These are phyloP conservation scores for Proisotoma minuta DNA, from an alignment of 2,888 invertebrate species.

Conservation along the genomic window DNA sequence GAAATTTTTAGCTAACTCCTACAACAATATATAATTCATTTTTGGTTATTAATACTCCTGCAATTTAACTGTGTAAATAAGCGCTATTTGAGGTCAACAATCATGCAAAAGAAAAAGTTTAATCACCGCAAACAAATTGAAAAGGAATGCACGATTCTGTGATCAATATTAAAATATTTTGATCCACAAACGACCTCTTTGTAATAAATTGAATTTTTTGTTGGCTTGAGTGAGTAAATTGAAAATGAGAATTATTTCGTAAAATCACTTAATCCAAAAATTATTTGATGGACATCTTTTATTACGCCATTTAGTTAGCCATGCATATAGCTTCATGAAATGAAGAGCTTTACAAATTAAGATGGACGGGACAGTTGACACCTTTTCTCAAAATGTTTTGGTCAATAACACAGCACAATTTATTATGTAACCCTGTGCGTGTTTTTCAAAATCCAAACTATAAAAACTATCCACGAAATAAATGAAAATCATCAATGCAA, in stretches of 20 bases:
- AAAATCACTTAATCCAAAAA: neutral
- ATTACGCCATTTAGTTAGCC: constrained; percentile 1
- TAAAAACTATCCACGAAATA: neutral
- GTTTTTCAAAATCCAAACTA: neutral
- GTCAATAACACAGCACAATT: neutral
- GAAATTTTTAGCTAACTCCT: neutral
- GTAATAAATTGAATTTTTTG: no score
- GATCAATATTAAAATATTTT: no score
- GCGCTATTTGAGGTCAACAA: no score
- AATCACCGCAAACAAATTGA: no score
- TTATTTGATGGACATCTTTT: neutral
- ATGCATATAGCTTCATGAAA: neutral
- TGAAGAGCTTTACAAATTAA: neutral
- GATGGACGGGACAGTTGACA: neutral
- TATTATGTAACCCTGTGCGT: neutral
- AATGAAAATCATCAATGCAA: neutral
- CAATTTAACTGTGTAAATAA: no score
- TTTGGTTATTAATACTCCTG: neutral
- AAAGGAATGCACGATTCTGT: no score
- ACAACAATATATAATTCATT: neutral
- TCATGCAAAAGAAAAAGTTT: no score
- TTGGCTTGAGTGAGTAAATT: no score
- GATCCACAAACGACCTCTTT: no score
- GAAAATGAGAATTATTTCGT: no score
- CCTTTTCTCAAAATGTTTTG: neutral